Evolutionary conservation across 2,888 invertebrate species (phyloP), one percentile per base, ranked within the genome.

Genomic region (Drosophila parthenogenetica): DNA sequence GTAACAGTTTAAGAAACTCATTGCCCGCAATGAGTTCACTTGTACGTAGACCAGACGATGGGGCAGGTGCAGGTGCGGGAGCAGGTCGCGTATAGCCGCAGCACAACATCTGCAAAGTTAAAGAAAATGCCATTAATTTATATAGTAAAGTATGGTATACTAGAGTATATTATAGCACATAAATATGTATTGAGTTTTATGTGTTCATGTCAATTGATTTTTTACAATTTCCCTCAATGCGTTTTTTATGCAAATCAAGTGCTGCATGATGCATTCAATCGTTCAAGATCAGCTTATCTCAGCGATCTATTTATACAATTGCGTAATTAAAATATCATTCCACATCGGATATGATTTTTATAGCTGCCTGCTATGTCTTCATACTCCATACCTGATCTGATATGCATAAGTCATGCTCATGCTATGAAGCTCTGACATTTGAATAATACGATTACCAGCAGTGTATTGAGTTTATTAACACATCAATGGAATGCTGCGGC

Each of bases 21-120:
- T 90, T 90, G 64, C 91, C 92, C 65, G 90, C 90, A 73, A 92
- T 91, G 79, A 92, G 84, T 78, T 91, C 91, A 81, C 89, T 90
- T 42, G 35, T 13, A 35, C 84, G 82, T 11, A 83, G 77, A 13
- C 76, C 48, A 13, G 35, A 13, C 17, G 57, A 60, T 29, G 72
- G 58, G 17, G 54, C 5, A 0, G 79, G 83, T 14, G 2, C 11
- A 11, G 54, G 42, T 10, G 45, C 50, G 8, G 70, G 71, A 16
- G 77, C 74, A 32, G 89, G 77, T 48, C 85, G 80, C 51, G 89
- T 58, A 42, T 85, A 77, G 7, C 58, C 60, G 59, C 81, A 68
- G 76, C 72, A 75, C 89, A 90, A 68, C 90, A 90, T 90, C 90
- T 90, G 81, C 61, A 70, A 71, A 37, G 14, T 46, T 14, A 13